Conservation (phyloP, 2,797 vertebrate genomes). For the Otus scops region DNA sequence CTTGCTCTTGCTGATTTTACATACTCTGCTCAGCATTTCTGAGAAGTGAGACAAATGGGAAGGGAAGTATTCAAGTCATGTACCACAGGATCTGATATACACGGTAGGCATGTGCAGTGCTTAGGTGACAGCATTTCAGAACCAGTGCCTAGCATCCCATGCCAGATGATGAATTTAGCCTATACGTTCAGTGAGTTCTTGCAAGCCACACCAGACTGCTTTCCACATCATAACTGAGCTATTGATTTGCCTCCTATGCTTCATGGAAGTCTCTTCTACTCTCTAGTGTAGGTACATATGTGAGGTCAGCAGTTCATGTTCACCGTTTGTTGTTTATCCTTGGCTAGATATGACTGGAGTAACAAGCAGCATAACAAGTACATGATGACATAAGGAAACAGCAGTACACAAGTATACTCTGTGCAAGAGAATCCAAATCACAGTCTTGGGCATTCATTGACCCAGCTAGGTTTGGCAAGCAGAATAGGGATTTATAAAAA, state of each 20-base stretch:
- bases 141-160: neutral
- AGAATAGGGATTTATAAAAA: conserved; percentile 35
- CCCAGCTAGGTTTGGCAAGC: neutral
- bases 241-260: neutral
- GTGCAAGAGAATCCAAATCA: conserved; percentile 20
- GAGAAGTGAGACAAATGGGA: neutral
- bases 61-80: neutral
- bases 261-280: neutral
- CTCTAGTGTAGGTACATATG: neutral
- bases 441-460: neutral
- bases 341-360: neutral
- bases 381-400: neutral
- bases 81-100: neutral
- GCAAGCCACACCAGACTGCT: neutral
- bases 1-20: neutral
- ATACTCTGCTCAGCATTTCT: neutral
- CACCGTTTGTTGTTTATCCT: neutral
- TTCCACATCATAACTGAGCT: neutral
- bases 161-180: neutral
- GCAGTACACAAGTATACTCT: neutral
- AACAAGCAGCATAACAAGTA: neutral
- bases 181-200: neutral
- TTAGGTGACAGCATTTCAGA: neutral
- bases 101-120: neutral
- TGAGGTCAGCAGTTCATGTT: neutral